Conservation (phyloP, 2,113 vertebrate genomes). For the Heliornis fulica region DNA sequence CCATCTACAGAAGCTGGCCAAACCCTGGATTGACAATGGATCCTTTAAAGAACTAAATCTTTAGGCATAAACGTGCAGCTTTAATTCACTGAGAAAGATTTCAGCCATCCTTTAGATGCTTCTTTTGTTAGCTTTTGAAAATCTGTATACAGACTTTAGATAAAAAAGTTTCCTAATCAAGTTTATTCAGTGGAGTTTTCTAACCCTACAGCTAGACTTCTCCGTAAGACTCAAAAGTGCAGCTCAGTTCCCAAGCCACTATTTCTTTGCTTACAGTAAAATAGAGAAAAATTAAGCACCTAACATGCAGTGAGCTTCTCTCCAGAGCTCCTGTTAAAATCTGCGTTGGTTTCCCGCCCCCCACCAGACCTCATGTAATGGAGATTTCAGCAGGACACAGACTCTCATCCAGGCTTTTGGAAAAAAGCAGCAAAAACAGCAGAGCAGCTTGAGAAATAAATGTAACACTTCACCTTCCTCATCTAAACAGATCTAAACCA, state of each 20-base stretch:
- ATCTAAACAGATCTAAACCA: neutral
- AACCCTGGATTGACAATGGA: neutral
- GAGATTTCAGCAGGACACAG: neutral
- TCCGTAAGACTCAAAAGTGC: neutral
- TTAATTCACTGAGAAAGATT: neutral
- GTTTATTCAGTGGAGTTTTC: neutral
- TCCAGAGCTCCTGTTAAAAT: neutral
- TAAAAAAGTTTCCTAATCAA: neutral
- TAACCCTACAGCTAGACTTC: neutral
- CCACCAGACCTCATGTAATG: neutral
- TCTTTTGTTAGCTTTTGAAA: neutral
- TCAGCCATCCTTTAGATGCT: neutral
- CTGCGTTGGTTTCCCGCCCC: accelerated
- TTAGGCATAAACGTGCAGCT: neutral
- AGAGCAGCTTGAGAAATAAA: neutral
- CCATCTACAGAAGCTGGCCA: neutral
- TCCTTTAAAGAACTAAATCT: neutral
- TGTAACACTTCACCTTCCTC: neutral
- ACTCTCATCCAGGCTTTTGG: neutral
- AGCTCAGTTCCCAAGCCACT: neutral
- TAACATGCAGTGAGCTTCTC: neutral
- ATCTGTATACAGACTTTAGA: neutral
- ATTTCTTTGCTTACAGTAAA: neutral
- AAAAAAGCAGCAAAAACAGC: neutral
- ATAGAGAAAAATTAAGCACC: neutral